phyloP scores from a whole-genome alignment of 2,797 vertebrate species.

The Rhynchotus rufescens region DNA sequence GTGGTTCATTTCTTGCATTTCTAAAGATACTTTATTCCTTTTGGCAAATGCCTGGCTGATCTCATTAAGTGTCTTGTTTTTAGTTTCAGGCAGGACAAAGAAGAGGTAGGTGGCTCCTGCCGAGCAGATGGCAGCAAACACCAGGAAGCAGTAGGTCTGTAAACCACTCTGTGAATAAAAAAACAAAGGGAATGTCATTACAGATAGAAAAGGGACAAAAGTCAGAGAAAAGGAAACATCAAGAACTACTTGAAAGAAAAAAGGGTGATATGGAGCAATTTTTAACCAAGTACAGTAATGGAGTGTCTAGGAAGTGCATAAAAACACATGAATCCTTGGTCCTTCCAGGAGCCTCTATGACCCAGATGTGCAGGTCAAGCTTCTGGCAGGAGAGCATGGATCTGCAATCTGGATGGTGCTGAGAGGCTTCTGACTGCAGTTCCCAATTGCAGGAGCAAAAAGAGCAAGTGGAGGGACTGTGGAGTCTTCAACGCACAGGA shows the following conservation, averaged over 20 bases:
- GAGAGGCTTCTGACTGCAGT: neutral
- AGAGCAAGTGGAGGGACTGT: neutral
- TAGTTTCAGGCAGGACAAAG: constrained; percentile 93
- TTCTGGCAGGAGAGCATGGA: accelerated
- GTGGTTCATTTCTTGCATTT: constrained; percentile 74
- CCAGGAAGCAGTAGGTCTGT: constrained; percentile 89
- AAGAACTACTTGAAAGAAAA: neutral
- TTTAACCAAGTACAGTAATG: neutral
- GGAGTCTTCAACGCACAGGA: neutral
- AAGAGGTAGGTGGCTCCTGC: constrained; percentile 85
- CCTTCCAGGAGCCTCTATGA: neutral
- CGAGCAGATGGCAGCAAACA: constrained; percentile 87
- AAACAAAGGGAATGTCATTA: neutral
- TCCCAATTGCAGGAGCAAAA: accelerated
- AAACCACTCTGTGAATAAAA: constrained; percentile 83
- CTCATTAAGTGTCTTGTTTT: constrained; percentile 92
- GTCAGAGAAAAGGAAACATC: neutral
- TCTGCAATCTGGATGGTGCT: accelerated
- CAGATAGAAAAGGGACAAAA: neutral
- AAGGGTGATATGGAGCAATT: neutral
- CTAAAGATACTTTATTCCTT: constrained; percentile 84
- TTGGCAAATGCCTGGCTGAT: constrained; percentile 93
- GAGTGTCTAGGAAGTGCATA: neutral
- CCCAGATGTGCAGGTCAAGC: neutral
- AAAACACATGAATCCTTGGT: neutral